phyloP scores from a whole-genome alignment of 2,113 vertebrate genomes.

The Podarcis cretensis region DNA sequence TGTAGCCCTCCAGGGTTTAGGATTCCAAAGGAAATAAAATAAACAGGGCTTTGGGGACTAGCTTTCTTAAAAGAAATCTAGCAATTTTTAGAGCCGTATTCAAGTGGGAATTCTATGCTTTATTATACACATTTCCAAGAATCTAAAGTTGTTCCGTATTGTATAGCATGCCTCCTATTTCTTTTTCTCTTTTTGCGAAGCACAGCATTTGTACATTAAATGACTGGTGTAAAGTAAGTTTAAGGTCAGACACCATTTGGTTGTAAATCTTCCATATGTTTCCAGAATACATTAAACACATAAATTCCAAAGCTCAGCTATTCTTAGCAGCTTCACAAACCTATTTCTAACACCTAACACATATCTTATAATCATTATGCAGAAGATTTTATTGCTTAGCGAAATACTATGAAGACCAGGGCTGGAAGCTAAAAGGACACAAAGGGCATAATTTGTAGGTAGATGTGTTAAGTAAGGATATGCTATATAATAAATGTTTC shows the following conservation, averaged over 20 bases:
- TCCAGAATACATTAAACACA: constrained; percentile 55
- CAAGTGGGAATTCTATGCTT: neutral
- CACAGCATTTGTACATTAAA: neutral
- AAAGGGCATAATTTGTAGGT: constrained; percentile 79
- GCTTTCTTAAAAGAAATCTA: neutral
- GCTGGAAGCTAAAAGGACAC: constrained; percentile 74
- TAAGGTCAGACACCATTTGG: constrained; percentile 35
- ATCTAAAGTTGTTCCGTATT: neutral
- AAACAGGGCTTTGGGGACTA: neutral
- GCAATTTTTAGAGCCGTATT: neutral
- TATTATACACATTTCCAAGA: neutral
- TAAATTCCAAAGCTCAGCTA: constrained; percentile 71
- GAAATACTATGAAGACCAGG: constrained; percentile 79
- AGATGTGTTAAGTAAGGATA: constrained; percentile 80
- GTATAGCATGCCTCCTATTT: neutral
- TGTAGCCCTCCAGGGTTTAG: too few species aligned
- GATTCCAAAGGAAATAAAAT: too few species aligned
- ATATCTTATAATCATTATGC: constrained; percentile 82
- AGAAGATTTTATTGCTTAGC: constrained; percentile 79
- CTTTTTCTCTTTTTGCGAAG: neutral
- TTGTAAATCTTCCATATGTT: constrained; percentile 59
- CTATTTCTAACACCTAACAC: constrained; percentile 75
- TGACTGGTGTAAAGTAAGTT: constrained; percentile 39
- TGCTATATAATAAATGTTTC: constrained; percentile 75
- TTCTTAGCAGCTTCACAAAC: constrained; percentile 73